These are phyloP conservation scores for Girardinichthys multiradiatus DNA, from an alignment of 2,113 vertebrate genomes.

Conservation along the genomic window DNA sequence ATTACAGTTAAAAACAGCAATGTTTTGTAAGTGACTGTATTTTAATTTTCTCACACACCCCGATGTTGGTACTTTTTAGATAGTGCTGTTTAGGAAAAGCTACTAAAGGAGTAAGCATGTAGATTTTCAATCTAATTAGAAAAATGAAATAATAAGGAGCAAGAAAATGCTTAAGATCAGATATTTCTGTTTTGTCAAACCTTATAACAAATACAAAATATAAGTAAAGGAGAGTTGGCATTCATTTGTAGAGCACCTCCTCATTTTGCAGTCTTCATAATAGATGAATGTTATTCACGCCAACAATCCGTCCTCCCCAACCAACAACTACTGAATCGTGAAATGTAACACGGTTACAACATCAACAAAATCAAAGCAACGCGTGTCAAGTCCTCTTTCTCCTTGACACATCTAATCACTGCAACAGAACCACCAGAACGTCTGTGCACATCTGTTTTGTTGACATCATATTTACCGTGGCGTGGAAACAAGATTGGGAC, in stretches of 20 bases:
- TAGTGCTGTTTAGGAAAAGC: neutral
- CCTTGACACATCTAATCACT: conserved; percentile 17
- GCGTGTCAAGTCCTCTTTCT: neutral
- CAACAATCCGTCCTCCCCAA: conserved; percentile 11
- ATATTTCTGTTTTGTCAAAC: neutral
- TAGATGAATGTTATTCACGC: conserved; percentile 12
- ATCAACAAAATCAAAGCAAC: conserved; percentile 15
- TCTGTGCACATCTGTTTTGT: conserved; percentile 10
- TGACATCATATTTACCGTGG: conserved; percentile 32
- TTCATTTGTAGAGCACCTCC: neutral
- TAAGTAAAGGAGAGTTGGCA: neutral
- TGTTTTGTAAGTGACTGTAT: no score
- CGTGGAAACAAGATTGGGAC: conserved; percentile 19
- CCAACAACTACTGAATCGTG: neutral
- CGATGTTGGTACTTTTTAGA: neutral
- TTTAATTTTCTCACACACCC: neutral
- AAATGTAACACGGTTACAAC: conserved; percentile 9
- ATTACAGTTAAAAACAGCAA: neutral
- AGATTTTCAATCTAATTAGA: neutral
- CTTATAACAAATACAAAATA: no score
- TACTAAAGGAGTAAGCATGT: neutral
- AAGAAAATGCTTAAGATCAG: neutral
- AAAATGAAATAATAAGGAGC: neutral
- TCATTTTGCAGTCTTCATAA: conserved; percentile 10
- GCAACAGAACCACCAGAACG: neutral